Base-by-base conservation (phyloP, 1,140 invertebrate species). In the Hyles vespertilio region DNA sequence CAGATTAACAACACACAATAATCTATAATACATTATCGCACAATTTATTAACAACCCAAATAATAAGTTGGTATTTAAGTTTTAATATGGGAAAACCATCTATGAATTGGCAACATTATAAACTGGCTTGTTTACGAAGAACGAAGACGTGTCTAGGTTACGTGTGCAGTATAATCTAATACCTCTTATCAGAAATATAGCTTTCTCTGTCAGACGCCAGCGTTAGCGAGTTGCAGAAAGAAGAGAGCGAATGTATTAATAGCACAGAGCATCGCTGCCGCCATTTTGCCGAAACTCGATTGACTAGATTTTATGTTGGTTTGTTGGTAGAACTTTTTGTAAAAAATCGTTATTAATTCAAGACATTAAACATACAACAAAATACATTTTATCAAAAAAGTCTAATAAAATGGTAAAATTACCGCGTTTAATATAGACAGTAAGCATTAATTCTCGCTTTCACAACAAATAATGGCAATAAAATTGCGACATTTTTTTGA, bases 81-180 rank as follows among this genome's bases (percentile, higher is more conserved):
- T 40, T 8, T 40, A 40, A 40, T 51, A 5, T 50, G 53, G 56
- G 45, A 58, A 58, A 51, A 50, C 6, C 1, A 10, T 11, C 36
- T 54, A 54, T 54, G 22, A 12, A 43, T 54, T 56, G 79, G 84
- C 79, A 87, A 81, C 75, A 79, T 71, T 67, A 62, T 34, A 52
- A 52, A 69, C 63, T 66, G 70, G 74, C 81, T 88, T 86, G 83
- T 88, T 86, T 86, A 86, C 81, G 81, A 83, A 75, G 75, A 83
- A 76, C 74, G 78, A 83, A 84, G 81, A 88, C 85, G 85, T 88
- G 85, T 88, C 81, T 84, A 72, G 60, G 77, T 88, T 85, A 87
- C 85, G 85, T 87, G 77, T 84, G 78, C 82, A 79, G 76, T 79
- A 79, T 81, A 76, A 72, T 75, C 70, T 70, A 68, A 76, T 74